Evolutionary conservation across 2,797 vertebrate species (phyloP).

Genomic region (Artibeus jamaicensis): DNA sequence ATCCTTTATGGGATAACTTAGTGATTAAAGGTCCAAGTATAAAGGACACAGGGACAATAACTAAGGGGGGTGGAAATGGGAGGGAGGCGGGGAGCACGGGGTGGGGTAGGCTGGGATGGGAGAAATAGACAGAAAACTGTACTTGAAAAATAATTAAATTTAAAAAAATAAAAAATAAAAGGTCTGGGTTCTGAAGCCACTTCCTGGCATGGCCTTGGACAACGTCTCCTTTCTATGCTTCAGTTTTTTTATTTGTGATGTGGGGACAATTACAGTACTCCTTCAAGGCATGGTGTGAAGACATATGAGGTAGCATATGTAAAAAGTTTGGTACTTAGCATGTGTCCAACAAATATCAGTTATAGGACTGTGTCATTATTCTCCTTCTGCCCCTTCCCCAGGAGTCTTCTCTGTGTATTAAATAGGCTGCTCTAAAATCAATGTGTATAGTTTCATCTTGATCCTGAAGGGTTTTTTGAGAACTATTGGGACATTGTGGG

Average conservation of each 20-base stretch:
- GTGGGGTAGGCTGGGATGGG: too few relatives aligned
- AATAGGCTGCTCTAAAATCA: neutral
- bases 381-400: neutral
- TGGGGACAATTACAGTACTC: neutral
- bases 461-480: neutral
- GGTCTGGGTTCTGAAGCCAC: neutral
- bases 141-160: too few relatives aligned
- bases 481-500: neutral
- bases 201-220: neutral
- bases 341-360: neutral
- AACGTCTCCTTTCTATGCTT: neutral
- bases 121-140: too few relatives aligned
- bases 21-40: neutral
- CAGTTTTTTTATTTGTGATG: constrained; percentile 23
- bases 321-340: neutral
- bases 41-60: too few relatives aligned
- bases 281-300: neutral
- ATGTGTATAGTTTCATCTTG: neutral
- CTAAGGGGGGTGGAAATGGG: too few relatives aligned
- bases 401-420: neutral
- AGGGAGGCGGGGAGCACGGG: too few relatives aligned
- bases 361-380: neutral
- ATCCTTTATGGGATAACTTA: neutral
- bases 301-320: neutral
- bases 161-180: too few relatives aligned